A percentile compares a stretch with the other conserved stretches of the same genome.
phyloP scores from a whole-genome alignment of 2,797 vertebrate genomes.

The Apogon talboti region DNA sequence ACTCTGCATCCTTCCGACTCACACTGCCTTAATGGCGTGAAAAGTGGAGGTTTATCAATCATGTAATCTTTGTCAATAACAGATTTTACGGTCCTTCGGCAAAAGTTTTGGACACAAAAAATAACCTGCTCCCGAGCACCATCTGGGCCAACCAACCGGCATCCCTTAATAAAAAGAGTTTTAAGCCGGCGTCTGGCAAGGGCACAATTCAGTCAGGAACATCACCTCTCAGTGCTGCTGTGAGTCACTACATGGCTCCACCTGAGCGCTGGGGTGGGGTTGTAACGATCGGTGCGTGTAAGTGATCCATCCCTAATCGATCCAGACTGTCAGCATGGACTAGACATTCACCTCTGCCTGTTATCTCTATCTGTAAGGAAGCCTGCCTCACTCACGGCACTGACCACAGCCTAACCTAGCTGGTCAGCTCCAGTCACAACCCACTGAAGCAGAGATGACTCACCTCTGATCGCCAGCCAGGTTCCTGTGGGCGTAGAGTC shows the following conservation, averaged over 20 bases:
- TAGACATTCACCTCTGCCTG: constrained; percentile 84
- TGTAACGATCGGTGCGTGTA: constrained; percentile 82
- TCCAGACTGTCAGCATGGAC: constrained; percentile 85
- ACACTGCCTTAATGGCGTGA: constrained; percentile 57
- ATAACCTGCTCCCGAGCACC: constrained; percentile 6
- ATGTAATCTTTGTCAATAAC: constrained; percentile 57
- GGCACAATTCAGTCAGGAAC: constrained; percentile 45
- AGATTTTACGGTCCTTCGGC: constrained; percentile 22
- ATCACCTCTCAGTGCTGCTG: constrained; percentile 55
- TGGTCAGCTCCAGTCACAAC: constrained; percentile 82
- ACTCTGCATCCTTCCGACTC: constrained; percentile 63
- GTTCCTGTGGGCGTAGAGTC: constrained; percentile 33
- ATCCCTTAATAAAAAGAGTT: background rate
- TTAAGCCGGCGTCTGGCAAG: constrained; percentile 26
- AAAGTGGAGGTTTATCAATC: constrained; percentile 69
- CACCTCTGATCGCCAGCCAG: constrained; percentile 36
- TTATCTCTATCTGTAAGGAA: constrained; percentile 81
- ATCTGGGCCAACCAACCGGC: constrained; percentile 3
- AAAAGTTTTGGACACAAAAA: constrained; percentile 16
- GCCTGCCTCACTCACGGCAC: constrained; percentile 77
- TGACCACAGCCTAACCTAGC: constrained; percentile 82
- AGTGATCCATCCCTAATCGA: constrained; percentile 85
- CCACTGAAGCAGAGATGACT: constrained; percentile 48
- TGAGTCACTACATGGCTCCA: constrained; percentile 69
- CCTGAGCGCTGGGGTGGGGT: constrained; percentile 76